A percentile compares a stretch with the other conserved stretches of the same genome.
Evolutionary conservation across 2,113 vertebrate species (phyloP).

Genomic region (Neogale vison): DNA sequence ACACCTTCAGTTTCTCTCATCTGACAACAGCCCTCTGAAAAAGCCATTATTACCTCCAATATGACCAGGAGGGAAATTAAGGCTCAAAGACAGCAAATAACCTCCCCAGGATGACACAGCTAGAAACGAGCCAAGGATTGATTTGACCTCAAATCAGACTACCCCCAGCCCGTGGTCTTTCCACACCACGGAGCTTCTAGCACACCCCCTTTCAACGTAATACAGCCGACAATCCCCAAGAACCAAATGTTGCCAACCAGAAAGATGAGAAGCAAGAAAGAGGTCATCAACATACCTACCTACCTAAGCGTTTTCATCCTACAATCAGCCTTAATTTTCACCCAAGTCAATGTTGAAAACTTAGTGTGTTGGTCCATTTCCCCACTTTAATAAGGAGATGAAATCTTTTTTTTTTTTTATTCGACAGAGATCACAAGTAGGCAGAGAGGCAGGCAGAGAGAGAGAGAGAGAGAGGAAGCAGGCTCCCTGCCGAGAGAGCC

Average conservation of each 20-base stretch:
- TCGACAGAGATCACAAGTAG: no score
- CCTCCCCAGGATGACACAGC: neutral
- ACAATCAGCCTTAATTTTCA: neutral
- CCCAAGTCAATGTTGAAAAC: neutral
- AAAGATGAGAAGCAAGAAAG: neutral
- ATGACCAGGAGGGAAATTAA: neutral
- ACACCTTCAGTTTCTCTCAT: neutral
- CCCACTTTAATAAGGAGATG: neutral
- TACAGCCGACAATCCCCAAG: neutral
- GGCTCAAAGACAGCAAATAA: neutral
- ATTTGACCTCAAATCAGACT: neutral
- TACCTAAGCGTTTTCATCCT: neutral
- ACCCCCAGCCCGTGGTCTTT: neutral
- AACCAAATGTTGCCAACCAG: neutral
- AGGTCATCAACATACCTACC: neutral
- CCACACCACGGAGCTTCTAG: neutral
- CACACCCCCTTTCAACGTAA: neutral
- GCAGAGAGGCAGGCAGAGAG: no score
- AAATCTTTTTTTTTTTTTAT: no score
- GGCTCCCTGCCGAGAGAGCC: no score
- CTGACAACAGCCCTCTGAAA: neutral
- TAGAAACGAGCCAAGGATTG: neutral
- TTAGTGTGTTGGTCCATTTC: neutral
- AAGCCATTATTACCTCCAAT: neutral
- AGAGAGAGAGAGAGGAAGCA: no score